Evolutionary conservation across 2,888 invertebrate species (phyloP).

Genomic region (Alloplasta piceator): DNA sequence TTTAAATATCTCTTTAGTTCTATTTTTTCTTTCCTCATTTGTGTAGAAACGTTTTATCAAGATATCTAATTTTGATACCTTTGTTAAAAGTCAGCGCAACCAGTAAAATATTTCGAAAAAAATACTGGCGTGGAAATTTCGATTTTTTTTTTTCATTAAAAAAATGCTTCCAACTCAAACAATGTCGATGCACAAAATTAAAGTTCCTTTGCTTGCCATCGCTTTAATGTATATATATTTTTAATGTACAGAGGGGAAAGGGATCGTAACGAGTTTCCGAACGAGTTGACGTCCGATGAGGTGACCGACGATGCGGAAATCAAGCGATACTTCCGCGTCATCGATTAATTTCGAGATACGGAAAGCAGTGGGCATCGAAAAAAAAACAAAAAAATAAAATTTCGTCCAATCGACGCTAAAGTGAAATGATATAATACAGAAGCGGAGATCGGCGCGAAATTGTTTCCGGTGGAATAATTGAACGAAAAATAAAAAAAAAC

Average conservation of each 20-base stretch:
- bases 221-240: slow-evolving; percentile 16
- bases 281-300: slow-evolving; percentile 58
- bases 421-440: slow-evolving; percentile 27
- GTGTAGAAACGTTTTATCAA: too few species aligned
- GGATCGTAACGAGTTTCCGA: slow-evolving; percentile 66
- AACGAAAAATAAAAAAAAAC: slow-evolving; percentile 18
- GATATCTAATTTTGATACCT: too few species aligned
- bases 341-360: slow-evolving; percentile 61
- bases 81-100: too few species aligned
- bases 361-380: neutral
- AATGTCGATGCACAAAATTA: slow-evolving; percentile 11
- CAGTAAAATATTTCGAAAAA: too few species aligned
- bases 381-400: slow-evolving; percentile 27
- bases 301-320: slow-evolving; percentile 65
- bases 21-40: too few species aligned
- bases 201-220: neutral
- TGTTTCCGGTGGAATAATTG: slow-evolving; percentile 30
- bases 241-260: neutral
- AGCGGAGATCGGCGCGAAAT: slow-evolving; percentile 26
- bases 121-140: too few species aligned
- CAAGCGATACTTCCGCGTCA: slow-evolving; percentile 71
- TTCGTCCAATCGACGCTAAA: slow-evolving; percentile 30
- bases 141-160: too few species aligned
- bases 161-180: slow-evolving; percentile 11
- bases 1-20: too few species aligned